Base-by-base conservation (phyloP, 2,888 invertebrate genomes). In the Lucinisca nassula region DNA sequence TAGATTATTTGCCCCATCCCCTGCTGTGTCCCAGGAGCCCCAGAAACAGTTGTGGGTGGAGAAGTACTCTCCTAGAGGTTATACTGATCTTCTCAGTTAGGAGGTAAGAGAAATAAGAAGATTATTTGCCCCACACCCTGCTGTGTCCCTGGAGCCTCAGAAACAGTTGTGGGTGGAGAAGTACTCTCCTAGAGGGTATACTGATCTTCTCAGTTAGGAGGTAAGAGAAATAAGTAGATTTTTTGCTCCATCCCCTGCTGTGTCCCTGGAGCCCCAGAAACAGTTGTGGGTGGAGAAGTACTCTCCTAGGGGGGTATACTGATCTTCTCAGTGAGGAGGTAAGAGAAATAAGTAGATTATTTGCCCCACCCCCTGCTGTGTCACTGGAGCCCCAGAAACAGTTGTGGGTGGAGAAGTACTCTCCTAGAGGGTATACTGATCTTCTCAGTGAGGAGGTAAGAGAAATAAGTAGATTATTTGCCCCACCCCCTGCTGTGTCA, bases 171-270 rank as follows among this genome's bases (percentile, higher is more conserved):
- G 99, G 99, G 99, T 99, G 0, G 99, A 99, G 95, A 98, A 98
- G 95, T 99, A 99, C 96, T 97, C 98, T 91, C 99, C 99, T 0
- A 97, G 97, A 84, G 97, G 97, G 38, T 99, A 99, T 95, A 96
- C 98, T 32, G 99, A 99, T 93, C 97, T 99, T n/a, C 96, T 99
- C 12, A 99, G 99, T 78, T 99, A 99, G 95, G 99, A 99, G 97
- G 97, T 97, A 91, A n/a, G n/a, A n/a, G n/a, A n/a, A n/a, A n/a
- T n/a, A n/a, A n/a, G n/a, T n/a, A n/a, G n/a, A n/a, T n/a, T n/a
- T n/a, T n/a, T n/a, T n/a, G 80, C 84, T 35, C 85, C 89, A 0
- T 37, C 58, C 8, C 72, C 45, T 21, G 55, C 81, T 4, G 55
- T 27, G 1, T 38, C 84, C 0, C 21, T 74, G 1, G 88, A 88